Evolutionary conservation across 1,140 invertebrate genomes (phyloP).

Genomic region (Drosophila repleta): DNA sequence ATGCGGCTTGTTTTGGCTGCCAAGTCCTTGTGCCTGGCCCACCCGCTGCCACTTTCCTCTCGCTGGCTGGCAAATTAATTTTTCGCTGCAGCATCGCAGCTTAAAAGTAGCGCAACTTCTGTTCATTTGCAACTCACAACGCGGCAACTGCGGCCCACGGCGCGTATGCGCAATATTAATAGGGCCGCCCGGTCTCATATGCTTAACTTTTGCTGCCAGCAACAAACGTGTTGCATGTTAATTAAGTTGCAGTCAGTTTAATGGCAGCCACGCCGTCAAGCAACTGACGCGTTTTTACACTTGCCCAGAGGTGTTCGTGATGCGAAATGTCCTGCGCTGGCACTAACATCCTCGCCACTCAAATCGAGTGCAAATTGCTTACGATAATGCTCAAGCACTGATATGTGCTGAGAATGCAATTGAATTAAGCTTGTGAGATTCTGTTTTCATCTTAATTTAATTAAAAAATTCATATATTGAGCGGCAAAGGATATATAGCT

Average conservation of each 20-base stretch:
- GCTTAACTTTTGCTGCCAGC: conserved; percentile 28
- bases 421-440: too few species aligned
- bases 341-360: not conserved
- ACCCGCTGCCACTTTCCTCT: not conserved
- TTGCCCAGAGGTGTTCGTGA: not conserved
- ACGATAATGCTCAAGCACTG: not conserved
- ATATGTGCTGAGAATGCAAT: too few species aligned
- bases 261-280: not conserved
- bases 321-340: not conserved
- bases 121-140: conserved; percentile 35
- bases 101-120: conserved; percentile 18
- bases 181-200: not conserved
- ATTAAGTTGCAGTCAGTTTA: not conserved
- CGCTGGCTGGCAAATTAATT: conserved; percentile 64
- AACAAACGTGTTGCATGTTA: conserved; percentile 35
- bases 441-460: too few species aligned
- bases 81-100: conserved; percentile 32
- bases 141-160: conserved; percentile 18
- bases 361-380: too few species aligned
- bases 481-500: too few species aligned
- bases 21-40: conserved; percentile 45
- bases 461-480: too few species aligned
- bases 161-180: conserved; percentile 57
- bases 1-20: conserved; percentile 70
- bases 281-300: not conserved